Evolutionary conservation across 2,113 vertebrate species (phyloP).

Genomic region (Lepus timidus): DNA sequence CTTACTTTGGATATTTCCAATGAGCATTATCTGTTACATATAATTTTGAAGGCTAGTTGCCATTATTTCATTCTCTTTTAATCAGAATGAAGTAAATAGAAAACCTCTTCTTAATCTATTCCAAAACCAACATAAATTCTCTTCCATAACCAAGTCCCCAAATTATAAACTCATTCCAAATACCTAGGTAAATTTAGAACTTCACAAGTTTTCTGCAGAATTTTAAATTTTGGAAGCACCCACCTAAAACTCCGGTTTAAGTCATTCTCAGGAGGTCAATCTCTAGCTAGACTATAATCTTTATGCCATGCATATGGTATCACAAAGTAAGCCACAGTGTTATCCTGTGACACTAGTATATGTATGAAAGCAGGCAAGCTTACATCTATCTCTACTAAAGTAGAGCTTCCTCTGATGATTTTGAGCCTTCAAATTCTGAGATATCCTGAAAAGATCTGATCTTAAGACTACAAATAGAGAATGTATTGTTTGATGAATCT

Average conservation of each 20-base stretch:
- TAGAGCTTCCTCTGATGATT: background rate
- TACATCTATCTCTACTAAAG: background rate
- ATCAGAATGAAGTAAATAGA: background rate
- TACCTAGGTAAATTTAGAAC: background rate
- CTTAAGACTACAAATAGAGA: background rate
- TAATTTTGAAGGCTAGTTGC: too few relatives aligned
- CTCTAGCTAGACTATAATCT: background rate
- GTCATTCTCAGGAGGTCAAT: background rate
- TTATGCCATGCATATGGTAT: background rate
- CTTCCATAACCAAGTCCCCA: background rate
- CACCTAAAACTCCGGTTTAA: background rate
- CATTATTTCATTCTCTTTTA: background rate
- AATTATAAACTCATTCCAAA: background rate
- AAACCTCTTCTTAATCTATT: background rate
- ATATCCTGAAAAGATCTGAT: background rate
- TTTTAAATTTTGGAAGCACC: background rate
- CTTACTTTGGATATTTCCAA: background rate
- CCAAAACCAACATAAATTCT: background rate
- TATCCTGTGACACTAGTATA: background rate
- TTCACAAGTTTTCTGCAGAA: background rate
- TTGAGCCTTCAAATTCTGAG: background rate
- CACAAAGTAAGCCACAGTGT: background rate
- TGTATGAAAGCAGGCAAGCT: background rate
- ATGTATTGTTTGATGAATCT: background rate
- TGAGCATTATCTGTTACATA: too few relatives aligned